These are phyloP conservation scores for Psophia crepitans DNA, from an alignment of 2,113 vertebrate species.

Conservation along the genomic window DNA sequence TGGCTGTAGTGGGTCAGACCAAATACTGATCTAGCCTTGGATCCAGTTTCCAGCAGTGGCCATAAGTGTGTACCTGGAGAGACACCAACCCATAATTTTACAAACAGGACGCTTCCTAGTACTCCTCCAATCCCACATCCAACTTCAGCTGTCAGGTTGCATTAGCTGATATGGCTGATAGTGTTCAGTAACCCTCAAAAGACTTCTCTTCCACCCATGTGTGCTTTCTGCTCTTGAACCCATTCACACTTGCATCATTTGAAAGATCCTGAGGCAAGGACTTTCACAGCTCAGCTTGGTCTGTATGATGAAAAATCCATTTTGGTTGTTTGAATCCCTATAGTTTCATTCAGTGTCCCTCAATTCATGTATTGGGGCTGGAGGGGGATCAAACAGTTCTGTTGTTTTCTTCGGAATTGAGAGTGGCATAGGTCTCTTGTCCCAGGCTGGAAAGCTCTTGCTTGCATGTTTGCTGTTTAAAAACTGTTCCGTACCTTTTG, in stretches of 20 bases:
- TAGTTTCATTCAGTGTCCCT: background rate
- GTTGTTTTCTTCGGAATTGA: background rate
- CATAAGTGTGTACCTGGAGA: background rate
- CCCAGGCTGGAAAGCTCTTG: background rate
- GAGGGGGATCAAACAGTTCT: background rate
- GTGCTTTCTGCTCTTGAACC: background rate
- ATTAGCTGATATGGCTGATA: background rate
- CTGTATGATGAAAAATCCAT: background rate
- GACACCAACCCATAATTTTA: accelerated
- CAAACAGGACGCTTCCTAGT: background rate
- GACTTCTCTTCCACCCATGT: background rate
- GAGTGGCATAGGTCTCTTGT: background rate
- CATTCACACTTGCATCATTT: background rate
- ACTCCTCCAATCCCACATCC: background rate
- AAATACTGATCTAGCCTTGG: background rate
- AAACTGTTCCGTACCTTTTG: background rate
- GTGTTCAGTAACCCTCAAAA: background rate
- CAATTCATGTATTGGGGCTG: accelerated
- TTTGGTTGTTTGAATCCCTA: background rate
- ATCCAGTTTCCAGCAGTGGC: background rate
- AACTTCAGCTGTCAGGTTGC: background rate
- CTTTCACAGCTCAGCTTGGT: background rate
- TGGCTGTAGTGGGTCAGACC: background rate
- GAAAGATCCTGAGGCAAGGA: background rate
- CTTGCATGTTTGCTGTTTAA: background rate